Conservation (phyloP, 1,140 invertebrate genomes). For the Chironomus tepperi region DNA sequence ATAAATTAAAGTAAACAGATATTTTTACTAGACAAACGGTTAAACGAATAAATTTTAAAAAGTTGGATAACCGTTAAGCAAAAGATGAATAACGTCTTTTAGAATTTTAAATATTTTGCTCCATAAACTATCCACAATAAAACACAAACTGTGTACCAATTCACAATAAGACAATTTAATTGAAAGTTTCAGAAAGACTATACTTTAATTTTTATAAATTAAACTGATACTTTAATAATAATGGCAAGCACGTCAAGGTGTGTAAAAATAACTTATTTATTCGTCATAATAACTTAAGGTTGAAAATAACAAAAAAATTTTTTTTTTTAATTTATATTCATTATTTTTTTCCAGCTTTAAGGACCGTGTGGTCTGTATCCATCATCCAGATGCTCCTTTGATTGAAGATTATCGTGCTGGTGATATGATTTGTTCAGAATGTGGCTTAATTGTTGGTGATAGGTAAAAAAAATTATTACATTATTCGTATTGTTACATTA, state of each 20-base stretch:
- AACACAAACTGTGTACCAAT: no score
- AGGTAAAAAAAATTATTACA: constrained; percentile 51
- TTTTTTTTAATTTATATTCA: neutral
- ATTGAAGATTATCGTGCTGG: constrained; percentile 98
- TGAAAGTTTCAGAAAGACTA: no score
- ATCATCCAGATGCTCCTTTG: constrained; percentile 63
- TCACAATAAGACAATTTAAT: no score
- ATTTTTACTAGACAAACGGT: no score
- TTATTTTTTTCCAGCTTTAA: neutral
- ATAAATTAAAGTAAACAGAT: no score
- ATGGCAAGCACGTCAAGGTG: constrained; percentile 9
- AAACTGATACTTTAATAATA: neutral
- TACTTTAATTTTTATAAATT: no score
- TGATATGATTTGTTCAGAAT: constrained; percentile 98
- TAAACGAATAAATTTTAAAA: no score
- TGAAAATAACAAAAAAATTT: neutral
- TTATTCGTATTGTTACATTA: neutral
- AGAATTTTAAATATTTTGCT: no score
- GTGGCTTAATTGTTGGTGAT: constrained; percentile 97
- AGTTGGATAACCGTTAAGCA: no score
- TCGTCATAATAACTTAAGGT: neutral
- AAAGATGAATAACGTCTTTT: no score
- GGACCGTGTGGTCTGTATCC: neutral
- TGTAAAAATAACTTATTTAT: neutral
- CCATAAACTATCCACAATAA: no score